Percentiles rank a stretch among this genome's conserved stretches.
Evolutionary conservation across 2,113 vertebrate genomes (phyloP).

Genomic region (Cepphus grylle): DNA sequence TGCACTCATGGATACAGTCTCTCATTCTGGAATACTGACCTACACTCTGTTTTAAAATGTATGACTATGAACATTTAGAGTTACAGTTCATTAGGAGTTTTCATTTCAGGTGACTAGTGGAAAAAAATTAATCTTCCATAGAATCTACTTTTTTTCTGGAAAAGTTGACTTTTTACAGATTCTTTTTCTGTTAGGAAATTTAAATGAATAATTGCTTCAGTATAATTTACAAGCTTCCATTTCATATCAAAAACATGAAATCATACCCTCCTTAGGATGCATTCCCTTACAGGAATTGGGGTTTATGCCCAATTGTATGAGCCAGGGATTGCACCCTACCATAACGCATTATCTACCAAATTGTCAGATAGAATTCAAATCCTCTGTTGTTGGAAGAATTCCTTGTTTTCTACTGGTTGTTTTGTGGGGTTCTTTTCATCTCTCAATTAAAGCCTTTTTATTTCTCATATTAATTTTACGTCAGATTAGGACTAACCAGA

Average conservation of each 20-base stretch:
- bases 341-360: not conserved
- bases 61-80: not conserved
- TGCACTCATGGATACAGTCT: not conserved
- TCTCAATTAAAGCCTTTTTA: not conserved
- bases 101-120: not conserved
- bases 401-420: not conserved
- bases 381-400: not conserved
- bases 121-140: not conserved
- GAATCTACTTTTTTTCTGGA: not conserved
- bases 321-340: not conserved
- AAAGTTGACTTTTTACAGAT: not conserved
- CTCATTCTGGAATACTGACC: not conserved
- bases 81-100: not conserved
- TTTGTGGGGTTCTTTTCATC: not conserved
- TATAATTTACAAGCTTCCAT: not conserved
- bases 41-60: not conserved
- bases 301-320: not conserved
- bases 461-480: not conserved
- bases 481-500: not conserved
- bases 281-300: not conserved
- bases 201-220: not conserved
- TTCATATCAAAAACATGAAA: not conserved
- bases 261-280: not conserved
- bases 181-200: not conserved
- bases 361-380: not conserved